Evolutionary conservation across 2,888 invertebrate species (phyloP), one percentile per base, ranked within the genome.

Genomic region (Onchidella celtica): DNA sequence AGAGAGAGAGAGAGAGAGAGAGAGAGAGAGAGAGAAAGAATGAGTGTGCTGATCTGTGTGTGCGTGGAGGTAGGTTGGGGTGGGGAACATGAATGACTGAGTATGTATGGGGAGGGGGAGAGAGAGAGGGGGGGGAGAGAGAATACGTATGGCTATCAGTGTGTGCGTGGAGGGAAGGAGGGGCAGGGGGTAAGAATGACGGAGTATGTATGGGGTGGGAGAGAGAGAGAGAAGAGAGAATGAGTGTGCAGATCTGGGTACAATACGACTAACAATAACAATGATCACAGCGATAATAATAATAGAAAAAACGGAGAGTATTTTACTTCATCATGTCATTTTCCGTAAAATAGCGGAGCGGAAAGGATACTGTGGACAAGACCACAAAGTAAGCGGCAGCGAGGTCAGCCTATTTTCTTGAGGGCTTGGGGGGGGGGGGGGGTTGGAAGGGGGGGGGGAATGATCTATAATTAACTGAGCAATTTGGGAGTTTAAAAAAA

Each of bases 1-100:
- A 11, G 59, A 77, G 34, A 68, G 34, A 69, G 9, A 21, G 24
- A 65, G 34, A 69, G 24, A 57, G n/a, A 57, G 70, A 77, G 24
- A 57, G 34, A 68, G 36, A 55, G n/a, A 63, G n/a, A 61, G 47
- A 72, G 32, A 72, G 40, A 29, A 29, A 47, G 2, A 79, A 34
- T 47, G 11, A 63, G 32, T 47, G 40, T 72, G 32, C n/a, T n/a
- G n/a, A n/a, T n/a, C n/a, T n/a, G n/a, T n/a, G n/a, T n/a, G n/a
- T n/a, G n/a, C n/a, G n/a, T n/a, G n/a, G n/a, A n/a, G n/a, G n/a
- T n/a, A n/a, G n/a, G n/a, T n/a, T n/a, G n/a, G n/a, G n/a, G n/a
- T n/a, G n/a, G n/a, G n/a, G n/a, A n/a, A n/a, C n/a, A n/a, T n/a
- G n/a, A n/a, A n/a, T n/a, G n/a, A n/a, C n/a, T n/a, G n/a, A n/a